These are phyloP conservation scores for Temnothorax longispinosus DNA, from an alignment of 1,140 invertebrate genomes.

Conservation along the genomic window DNA sequence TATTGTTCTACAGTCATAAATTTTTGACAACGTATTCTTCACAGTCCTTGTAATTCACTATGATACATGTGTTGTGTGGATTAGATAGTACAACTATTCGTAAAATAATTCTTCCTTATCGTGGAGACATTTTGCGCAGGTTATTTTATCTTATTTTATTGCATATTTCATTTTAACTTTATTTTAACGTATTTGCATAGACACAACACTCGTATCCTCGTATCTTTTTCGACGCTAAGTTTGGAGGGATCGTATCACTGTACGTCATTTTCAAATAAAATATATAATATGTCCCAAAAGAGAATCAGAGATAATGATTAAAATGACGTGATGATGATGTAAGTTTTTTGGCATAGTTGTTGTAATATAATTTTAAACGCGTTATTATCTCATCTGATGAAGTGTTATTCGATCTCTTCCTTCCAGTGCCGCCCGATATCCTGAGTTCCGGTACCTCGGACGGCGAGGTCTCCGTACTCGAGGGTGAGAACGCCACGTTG, in stretches of 20 bases:
- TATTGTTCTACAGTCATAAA: conserved; percentile 23
- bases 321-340: not conserved
- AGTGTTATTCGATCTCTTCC: conserved; percentile 59
- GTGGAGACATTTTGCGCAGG: not conserved
- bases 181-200: conserved; percentile 4
- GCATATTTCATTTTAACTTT: not conserved
- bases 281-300: not conserved
- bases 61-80: conserved; percentile 20
- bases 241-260: not conserved
- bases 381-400: not conserved
- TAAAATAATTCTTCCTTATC: conserved; percentile 16
- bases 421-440: conserved; percentile 89
- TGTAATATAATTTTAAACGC: not conserved
- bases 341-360: not conserved
- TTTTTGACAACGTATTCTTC: conserved; percentile 19
- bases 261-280: conserved; percentile 5
- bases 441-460: conserved; percentile 87
- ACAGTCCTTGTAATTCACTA: conserved; percentile 12
- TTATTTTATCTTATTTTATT: not conserved
- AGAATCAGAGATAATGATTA: too few relatives aligned
- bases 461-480: conserved; percentile 87
- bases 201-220: not conserved
- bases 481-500: conserved; percentile 90
- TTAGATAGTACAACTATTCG: conserved; percentile 33
- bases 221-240: not conserved